Percentiles rank a stretch among this genome's conserved stretches.
Conservation (phyloP, 1,140 invertebrate genomes). For the Chionoecetes opilio region DNA sequence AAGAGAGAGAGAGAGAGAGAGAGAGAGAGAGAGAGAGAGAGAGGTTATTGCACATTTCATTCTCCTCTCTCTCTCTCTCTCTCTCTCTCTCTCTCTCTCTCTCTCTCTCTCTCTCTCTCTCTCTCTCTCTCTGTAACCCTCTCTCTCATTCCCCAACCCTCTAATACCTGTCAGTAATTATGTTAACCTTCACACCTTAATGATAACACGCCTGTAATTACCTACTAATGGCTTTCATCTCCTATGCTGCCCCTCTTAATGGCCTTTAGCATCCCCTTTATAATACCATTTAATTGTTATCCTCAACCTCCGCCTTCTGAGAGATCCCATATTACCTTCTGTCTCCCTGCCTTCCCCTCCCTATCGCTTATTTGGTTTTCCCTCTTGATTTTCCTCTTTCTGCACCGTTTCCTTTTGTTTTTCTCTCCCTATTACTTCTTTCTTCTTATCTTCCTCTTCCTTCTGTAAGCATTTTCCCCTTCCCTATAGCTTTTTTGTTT, state of each 20-base stretch:
- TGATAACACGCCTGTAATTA: constrained; percentile 11
- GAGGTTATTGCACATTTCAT: too few species aligned
- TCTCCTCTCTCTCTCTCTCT: neutral
- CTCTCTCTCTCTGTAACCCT: neutral
- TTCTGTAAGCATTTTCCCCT: neutral
- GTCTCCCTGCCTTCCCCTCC: neutral
- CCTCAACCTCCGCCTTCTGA: neutral
- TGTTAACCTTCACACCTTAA: neutral
- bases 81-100: neutral
- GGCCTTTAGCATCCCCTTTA: neutral
- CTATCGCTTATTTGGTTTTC: neutral
- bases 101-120: neutral
- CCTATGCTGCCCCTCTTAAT: neutral
- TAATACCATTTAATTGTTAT: neutral
- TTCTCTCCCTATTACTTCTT: neutral
- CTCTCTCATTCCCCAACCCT: neutral
- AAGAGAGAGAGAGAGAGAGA: neutral
- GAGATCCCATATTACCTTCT: neutral
- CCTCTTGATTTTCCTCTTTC: too few species aligned
- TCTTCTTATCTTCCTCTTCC: neutral
- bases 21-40: neutral
- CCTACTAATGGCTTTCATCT: neutral
- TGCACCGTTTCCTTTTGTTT: too few species aligned
- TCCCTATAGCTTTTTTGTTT: neutral
- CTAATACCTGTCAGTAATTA: neutral